phyloP scores from a whole-genome alignment of 53 echinoderm and acorn worm species.

The Echinometra lucunter region DNA sequence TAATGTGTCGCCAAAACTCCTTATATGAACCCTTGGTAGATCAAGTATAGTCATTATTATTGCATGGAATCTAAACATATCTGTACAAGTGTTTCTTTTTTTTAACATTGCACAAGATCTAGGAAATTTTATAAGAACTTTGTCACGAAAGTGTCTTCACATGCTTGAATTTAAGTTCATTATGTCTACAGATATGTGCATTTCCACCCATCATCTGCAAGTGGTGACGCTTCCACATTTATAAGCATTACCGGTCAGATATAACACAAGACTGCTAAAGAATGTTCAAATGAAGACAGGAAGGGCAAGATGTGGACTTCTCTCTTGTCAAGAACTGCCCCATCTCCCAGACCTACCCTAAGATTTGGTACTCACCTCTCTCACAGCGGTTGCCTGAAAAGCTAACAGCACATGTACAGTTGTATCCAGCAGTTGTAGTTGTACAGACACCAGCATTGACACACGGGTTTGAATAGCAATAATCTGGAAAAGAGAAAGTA shows the following conservation, averaged over 20 bases:
- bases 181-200: too few species aligned
- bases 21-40: neutral
- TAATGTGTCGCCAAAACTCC: neutral
- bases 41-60: neutral
- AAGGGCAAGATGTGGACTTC: too few species aligned
- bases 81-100: neutral
- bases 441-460: conserved; percentile 57
- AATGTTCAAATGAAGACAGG: too few species aligned
- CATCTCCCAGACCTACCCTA: too few species aligned
- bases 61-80: neutral
- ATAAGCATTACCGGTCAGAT: too few species aligned
- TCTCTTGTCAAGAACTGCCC: too few species aligned
- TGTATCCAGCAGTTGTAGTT: conserved; percentile 8
- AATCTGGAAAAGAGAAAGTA: neutral
- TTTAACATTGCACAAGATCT: neutral
- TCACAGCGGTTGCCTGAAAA: conserved; percentile 45
- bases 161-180: too few species aligned
- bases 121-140: neutral
- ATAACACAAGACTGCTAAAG: too few species aligned
- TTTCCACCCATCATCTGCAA: too few species aligned
- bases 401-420: conserved; percentile 42
- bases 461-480: conserved; percentile 69
- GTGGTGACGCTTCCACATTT: too few species aligned
- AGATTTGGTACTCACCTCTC: neutral
- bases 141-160: too few species aligned